Evolutionary conservation across 2,113 vertebrate species (phyloP), one percentile per base, ranked within the genome.

Genomic region (Odocoileus virginianus): DNA sequence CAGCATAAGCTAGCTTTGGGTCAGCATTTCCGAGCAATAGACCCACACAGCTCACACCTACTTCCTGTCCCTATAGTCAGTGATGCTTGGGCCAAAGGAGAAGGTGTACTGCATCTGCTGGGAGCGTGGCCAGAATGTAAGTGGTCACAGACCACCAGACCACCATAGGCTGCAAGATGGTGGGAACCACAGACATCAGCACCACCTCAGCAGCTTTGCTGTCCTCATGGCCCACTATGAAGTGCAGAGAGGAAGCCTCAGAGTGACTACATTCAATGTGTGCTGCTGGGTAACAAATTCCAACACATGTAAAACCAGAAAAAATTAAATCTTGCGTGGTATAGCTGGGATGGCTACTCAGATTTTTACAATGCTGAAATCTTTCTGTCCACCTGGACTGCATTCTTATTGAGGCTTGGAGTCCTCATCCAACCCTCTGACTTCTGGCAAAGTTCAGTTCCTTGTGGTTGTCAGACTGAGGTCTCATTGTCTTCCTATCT

Each of bases 191-290:
- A 84, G 96, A 97, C 25, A 97, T 94, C 96, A 97, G 96, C 97
- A 99, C 89, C 99, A 99, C 50, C 98, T 99, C 11, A 99, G 99
- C 84, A 99, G 98, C 23, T 99, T 99, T 71, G 99, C 99, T 6
- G 87, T 99, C 88, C 98, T 99, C 91, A 90, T 99, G 98, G 98
- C 98, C 89, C 98, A 89, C 3, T 7, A 36, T 0, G 7, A 57
- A 0, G 7, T 11, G 9, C 87, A 84, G 95, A 95, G 94, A 40
- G 93, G 94, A 36, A 12, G 33, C 3, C 8, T 5, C 12, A 40
- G 40, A 47, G 67, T 12, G 54, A 36, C 23, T 64, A 11, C 13
- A 28, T 28, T 74, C 6, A 58, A 0, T 36, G 10, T 47, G 30
- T 15, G 1, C 45, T 28, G 15, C 52, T 50, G 3, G 13, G 30